Evolutionary conservation across 2,797 vertebrate genomes (phyloP), one percentile per base, ranked within the genome.

Genomic region (Hemitrygon akajei): DNA sequence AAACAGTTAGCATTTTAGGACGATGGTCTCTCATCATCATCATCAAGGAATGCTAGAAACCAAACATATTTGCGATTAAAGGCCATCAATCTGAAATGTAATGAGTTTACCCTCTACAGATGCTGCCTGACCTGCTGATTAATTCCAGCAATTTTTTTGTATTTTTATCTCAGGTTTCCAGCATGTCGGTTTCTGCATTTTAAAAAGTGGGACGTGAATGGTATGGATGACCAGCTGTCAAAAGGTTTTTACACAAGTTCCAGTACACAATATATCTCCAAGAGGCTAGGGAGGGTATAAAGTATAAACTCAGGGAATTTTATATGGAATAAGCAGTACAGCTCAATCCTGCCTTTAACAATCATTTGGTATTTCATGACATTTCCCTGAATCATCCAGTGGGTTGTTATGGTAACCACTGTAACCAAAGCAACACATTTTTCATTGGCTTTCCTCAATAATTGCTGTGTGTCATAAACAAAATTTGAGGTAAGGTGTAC

Each of bases 381-480:
- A 69, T 9, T 89, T 63, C 14, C 63, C n/a, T 89, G 86, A 69
- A 89, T 89, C 86, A 89, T 69, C 86, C 86, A 89, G 34, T 20
- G 34, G 60, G 86, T 89, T 89, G 63, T 37, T 69, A 89, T 69
- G 22, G 86, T 69, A 89, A 89, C 86, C 58, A 89, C 60, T 69
- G 86, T 69, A 89, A 89, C 86, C 86, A 69, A 69, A 89, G 58
- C 86, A 89, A 37, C 86, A 37, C 60, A 89, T 9, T 34, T 89
- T 69, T 89, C 86, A 63, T 66, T 34, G 60, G 30, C 16, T 63
- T 89, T 66, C 16, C n/a, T 37, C 86, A 69, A 27, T 30, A 7
- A 37, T 77, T 79, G 34, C n/a, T 79, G n/a, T 79, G 3, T 79
- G 16, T 79, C n/a, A 37, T n/a, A 66, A 89, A 10, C 37, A n/a